These are phyloP conservation scores for Gryllus bimaculatus DNA, from an alignment of 1,140 invertebrate genomes.

Conservation along the genomic window DNA sequence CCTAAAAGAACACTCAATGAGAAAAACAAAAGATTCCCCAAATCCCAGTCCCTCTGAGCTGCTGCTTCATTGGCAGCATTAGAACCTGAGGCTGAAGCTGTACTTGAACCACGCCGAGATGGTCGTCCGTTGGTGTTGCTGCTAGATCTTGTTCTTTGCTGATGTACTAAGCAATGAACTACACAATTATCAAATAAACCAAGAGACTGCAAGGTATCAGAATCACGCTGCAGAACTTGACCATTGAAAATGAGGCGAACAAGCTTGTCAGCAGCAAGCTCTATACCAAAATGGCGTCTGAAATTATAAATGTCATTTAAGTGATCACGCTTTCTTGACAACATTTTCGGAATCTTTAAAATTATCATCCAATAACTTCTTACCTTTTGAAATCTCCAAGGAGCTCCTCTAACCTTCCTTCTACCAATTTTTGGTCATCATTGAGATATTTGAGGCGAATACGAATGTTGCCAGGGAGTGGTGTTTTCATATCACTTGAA, in stretches of 20 bases:
- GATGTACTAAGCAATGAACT: conserved; percentile 75
- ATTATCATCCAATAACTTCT: conserved; percentile 16
- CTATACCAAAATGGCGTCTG: conserved; percentile 71
- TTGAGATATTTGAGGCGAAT: conserved; percentile 80
- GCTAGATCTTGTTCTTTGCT: conserved; percentile 32
- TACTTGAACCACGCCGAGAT: neutral
- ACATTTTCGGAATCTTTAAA: neutral
- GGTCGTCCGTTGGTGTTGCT: conserved; percentile 2
- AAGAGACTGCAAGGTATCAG: conserved; percentile 60
- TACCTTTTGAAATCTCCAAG: conserved; percentile 83
- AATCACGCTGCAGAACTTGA: conserved; percentile 67
- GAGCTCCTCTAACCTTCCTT: conserved; percentile 60
- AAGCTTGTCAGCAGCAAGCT: conserved; percentile 62
- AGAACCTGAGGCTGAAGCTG: neutral
- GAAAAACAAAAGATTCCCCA: conserved; percentile 35
- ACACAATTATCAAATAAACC: conserved; percentile 79
- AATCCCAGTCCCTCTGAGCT: conserved; percentile 29
- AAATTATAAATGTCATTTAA: conserved; percentile 23
- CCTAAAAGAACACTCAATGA: conserved; percentile 43
- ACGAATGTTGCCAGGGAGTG: conserved; percentile 42
- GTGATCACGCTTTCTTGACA: no score
- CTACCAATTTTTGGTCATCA: conserved; percentile 71
- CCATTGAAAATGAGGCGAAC: conserved; percentile 83
- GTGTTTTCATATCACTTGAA: neutral
- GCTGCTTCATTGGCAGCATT: conserved; percentile 12